phyloP scores from a whole-genome alignment of 1,140 invertebrate genomes.

The Ips nitidus region DNA sequence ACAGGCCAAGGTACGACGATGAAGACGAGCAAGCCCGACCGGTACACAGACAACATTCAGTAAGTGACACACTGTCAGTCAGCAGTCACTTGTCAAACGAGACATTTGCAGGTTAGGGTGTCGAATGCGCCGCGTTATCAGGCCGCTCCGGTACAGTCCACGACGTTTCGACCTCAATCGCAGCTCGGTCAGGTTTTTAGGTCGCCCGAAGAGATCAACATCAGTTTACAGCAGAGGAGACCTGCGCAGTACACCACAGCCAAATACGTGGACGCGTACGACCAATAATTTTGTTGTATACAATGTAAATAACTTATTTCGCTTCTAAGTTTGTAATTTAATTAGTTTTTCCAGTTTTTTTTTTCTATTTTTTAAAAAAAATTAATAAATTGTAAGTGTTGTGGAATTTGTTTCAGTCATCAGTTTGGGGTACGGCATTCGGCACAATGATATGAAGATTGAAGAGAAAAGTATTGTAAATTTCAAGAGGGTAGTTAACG shows the following conservation, averaged over 20 bases:
- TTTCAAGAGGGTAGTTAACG: too few species aligned
- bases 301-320: constrained; percentile 10
- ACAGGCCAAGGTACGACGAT: constrained; percentile 68
- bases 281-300: constrained; percentile 18
- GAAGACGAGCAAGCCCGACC: constrained; percentile 54
- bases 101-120: constrained; percentile 49
- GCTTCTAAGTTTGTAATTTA: too few species aligned
- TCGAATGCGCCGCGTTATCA: constrained; percentile 28
- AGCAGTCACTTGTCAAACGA: background rate
- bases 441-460: too few species aligned
- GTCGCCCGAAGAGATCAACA: constrained; percentile 83
- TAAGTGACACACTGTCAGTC: constrained; percentile 30
- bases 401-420: too few species aligned
- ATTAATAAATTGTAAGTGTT: too few species aligned
- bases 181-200: constrained; percentile 69
- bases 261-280: constrained; percentile 37
- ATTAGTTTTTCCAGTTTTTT: too few species aligned
- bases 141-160: constrained; percentile 24
- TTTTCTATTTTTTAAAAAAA: too few species aligned
- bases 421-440: too few species aligned
- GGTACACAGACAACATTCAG: constrained; percentile 50
- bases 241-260: constrained; percentile 52
- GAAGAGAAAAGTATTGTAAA: too few species aligned
- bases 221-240: constrained; percentile 74
- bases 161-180: constrained; percentile 49